Percentiles rank a stretch among this genome's conserved stretches.
Conservation (phyloP, 1,140 invertebrate species). For the Camponotus vicinus region DNA sequence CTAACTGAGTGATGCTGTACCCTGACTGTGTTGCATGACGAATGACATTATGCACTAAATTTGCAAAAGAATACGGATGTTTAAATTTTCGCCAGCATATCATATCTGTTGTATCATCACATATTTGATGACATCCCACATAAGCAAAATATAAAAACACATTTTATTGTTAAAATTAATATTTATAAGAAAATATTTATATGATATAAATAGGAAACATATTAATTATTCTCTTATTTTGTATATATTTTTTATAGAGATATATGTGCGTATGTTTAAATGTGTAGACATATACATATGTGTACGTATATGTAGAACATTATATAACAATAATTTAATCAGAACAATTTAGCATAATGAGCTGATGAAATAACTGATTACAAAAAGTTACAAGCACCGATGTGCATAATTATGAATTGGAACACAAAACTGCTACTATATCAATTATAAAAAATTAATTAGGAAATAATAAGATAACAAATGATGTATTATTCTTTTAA, state of each 20-base stretch:
- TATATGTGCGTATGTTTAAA: conserved; percentile 11
- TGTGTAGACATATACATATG: not conserved
- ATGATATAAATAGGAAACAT: conserved; percentile 17
- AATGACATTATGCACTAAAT: conserved; percentile 49
- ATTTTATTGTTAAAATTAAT: not conserved
- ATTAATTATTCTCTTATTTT: conserved; percentile 12
- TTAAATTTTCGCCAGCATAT: conserved; percentile 27
- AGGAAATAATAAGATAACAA: not conserved
- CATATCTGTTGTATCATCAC: not conserved
- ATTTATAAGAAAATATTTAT: conserved; percentile 21
- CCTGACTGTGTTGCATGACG: conserved; percentile 53
- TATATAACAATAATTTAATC: not conserved
- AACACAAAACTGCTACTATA: not conserved
- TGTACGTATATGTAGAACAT: not conserved
- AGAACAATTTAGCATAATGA: not conserved
- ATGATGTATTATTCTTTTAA: not conserved
- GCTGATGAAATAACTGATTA: not conserved
- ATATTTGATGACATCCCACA: conserved; percentile 7
- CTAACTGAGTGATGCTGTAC: conserved; percentile 48
- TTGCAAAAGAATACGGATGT: conserved; percentile 40
- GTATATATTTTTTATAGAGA: conserved; percentile 1
- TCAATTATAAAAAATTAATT: conserved; percentile 4
- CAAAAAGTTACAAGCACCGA: not conserved
- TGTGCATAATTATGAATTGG: not conserved
- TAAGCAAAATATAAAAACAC: conserved; percentile 25